Evolutionary conservation across 1,140 invertebrate genomes (phyloP), one percentile per base, ranked within the genome.

Genomic region (Drosophila tropicalis): DNA sequence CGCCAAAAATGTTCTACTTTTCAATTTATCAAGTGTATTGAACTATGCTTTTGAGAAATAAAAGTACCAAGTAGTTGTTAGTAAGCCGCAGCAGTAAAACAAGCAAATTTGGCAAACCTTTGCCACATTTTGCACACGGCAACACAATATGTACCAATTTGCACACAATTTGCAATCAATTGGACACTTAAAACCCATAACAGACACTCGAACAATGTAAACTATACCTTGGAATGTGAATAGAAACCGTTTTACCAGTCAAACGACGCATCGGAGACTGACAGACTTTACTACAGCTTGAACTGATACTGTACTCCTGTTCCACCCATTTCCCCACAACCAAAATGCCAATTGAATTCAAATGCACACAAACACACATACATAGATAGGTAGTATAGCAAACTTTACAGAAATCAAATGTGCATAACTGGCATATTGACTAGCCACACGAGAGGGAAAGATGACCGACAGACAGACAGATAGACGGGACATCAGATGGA

Each of bases 371-470:
- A 41, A 15, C 17, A 54, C 10, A 47, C 36, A 34, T 12, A 60
- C 22, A 44, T 41, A 39, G 10, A 39, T 13, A 39, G 10, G 5
- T 39, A 39, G 34, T 39, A 39, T 56, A 39, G 44, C 34, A 75
- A 40, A 67, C 13, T 63, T 15, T 56, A 34, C 12, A 58, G 63
- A 67, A 76, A 62, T 72, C 73, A 69, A 76, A 75, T 54, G 72
- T 70, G 75, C 72, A 78, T 76, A 72, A 56, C 58, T 70, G 71
- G 51, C 72, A 76, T 66, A 75, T 75, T 75, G 67, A 71, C 72
- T 64, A 40, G n/a, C 55, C 47, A n/a, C 17, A 39, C 10, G 51
- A 51, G 25, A 40, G 32, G 40, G 51, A 40, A 17, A 40, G 32
- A 54, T 32, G 19, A 56, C 62, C 62, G 41, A 57, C 58, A 68